Base-by-base conservation (phyloP, 1,140 invertebrate species). In the Andricus grossulariae region DNA sequence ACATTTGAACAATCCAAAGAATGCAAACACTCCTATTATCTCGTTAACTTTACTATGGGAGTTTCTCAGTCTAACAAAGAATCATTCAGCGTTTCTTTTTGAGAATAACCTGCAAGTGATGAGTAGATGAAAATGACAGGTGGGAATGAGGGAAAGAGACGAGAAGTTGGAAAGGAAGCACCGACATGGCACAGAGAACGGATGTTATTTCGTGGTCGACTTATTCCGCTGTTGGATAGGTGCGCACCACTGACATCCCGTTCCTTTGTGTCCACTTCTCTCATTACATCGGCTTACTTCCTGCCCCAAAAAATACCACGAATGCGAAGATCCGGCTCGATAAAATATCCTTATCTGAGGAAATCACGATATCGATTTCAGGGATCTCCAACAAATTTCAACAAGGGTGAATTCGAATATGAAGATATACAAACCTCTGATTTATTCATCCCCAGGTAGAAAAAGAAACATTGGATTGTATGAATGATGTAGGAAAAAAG, bases 171-270 rank as follows among this genome's bases (percentile, higher is more conserved):
- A 70, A 76, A 75, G 71, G 78, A 78, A 78, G 80, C 25, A 52
- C 72, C 73, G 80, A 71, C 80, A 82, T 79, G 60, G 55, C 77
- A 84, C 76, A 45, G 80, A 82, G 82, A 86, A 83, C 89, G 90
- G 90, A 90, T 90, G 88, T 91, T 85, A 87, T 90, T 91, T 90
- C 89, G 89, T 89, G 89, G 86, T 90, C 88, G 90, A 90, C 87
- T 90, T 89, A 83, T 85, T 88, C 88, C 78, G 78, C 80, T 83
- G 80, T 82, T 66, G 25, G 60, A 45, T 66, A 66, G 60, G n/a
- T 66, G 32, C 60, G 32, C 60, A 80, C 74, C 81, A 76, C 75
- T 81, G 79, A 79, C 80, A 83, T 83, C 82, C 82, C 84, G 80
- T 88, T 86, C 80, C 85, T 87, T 88, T 87, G 86, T 89, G 79